These are phyloP conservation scores for Microcebus murinus DNA, from an alignment of 2,113 vertebrate genomes.

Conservation along the genomic window DNA sequence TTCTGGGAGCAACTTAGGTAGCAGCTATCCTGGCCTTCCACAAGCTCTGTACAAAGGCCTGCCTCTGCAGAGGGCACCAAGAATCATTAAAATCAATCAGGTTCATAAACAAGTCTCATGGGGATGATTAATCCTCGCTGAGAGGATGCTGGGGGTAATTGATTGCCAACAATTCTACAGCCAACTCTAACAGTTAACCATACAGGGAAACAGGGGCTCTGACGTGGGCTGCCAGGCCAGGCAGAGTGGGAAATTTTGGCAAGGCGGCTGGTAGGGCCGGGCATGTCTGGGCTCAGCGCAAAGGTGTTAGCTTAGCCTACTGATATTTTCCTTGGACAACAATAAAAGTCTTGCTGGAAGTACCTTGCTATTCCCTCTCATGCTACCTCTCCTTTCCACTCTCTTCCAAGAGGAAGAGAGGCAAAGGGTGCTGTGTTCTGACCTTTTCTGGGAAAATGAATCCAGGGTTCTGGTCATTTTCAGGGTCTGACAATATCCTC, in stretches of 20 bases:
- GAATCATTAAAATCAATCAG: slow-evolving; percentile 56
- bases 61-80: neutral
- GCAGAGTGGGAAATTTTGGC: slow-evolving; percentile 36
- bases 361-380: slow-evolving; percentile 47
- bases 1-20: neutral
- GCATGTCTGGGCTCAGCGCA: slow-evolving; percentile 19
- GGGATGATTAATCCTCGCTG: slow-evolving; percentile 64
- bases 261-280: neutral
- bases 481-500: neutral
- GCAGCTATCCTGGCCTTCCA: neutral
- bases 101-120: slow-evolving; percentile 45
- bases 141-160: slow-evolving; percentile 27
- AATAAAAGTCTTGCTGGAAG: slow-evolving; percentile 78
- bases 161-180: neutral
- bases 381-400: neutral
- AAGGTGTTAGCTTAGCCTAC: slow-evolving; percentile 76
- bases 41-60: neutral
- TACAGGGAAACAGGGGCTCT: slow-evolving; percentile 9
- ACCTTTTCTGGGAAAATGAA: neutral
- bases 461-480: neutral
- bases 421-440: neutral
- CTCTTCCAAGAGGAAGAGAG: neutral
- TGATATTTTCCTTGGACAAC: slow-evolving; percentile 80
- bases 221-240: neutral
- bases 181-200: slow-evolving; percentile 28